phyloP scores from a whole-genome alignment of 2,888 invertebrate species.

The Scrobipalpa atriplicella region DNA sequence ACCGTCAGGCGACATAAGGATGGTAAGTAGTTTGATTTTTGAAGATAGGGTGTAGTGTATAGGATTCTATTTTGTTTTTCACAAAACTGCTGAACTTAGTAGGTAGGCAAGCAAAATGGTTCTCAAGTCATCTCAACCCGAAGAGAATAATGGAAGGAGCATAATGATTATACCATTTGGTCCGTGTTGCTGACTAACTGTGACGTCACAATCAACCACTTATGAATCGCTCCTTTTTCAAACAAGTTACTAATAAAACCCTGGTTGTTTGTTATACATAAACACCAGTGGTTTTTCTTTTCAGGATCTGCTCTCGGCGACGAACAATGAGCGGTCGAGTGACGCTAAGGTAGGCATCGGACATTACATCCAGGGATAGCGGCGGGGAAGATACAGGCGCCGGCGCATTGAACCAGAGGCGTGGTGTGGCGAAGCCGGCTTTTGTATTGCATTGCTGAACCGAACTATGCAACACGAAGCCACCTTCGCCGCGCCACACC shows the following conservation, averaged over 20 bases:
- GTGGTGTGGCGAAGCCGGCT: no score
- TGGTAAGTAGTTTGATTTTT: slow-evolving; percentile 85
- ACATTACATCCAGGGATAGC: slow-evolving; percentile 58
- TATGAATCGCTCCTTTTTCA: slow-evolving; percentile 76
- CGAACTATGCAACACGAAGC: background rate
- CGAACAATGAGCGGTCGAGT: slow-evolving; percentile 69
- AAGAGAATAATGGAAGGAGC: slow-evolving; percentile 48
- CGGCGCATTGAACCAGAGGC: no score
- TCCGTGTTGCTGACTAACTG: slow-evolving; percentile 80
- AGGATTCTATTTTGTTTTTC: background rate
- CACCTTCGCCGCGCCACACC: no score
- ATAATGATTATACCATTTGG: slow-evolving; percentile 78
- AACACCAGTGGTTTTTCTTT: slow-evolving; percentile 96
- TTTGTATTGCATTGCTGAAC: no score
- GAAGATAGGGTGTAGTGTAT: slow-evolving; percentile 1
- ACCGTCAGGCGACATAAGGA: slow-evolving; percentile 98
- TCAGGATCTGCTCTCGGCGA: slow-evolving; percentile 84
- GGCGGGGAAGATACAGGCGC: slow-evolving; percentile 46
- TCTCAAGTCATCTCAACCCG: background rate
- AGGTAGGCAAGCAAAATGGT: background rate
- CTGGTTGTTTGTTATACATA: slow-evolving; percentile 87
- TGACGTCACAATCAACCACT: slow-evolving; percentile 77
- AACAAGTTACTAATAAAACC: slow-evolving; percentile 83
- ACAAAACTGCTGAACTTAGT: background rate
- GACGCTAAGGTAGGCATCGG: slow-evolving; percentile 73